Evolutionary conservation across 2,797 vertebrate genomes (phyloP).

Genomic region (Gymnoscopelus braueri): DNA sequence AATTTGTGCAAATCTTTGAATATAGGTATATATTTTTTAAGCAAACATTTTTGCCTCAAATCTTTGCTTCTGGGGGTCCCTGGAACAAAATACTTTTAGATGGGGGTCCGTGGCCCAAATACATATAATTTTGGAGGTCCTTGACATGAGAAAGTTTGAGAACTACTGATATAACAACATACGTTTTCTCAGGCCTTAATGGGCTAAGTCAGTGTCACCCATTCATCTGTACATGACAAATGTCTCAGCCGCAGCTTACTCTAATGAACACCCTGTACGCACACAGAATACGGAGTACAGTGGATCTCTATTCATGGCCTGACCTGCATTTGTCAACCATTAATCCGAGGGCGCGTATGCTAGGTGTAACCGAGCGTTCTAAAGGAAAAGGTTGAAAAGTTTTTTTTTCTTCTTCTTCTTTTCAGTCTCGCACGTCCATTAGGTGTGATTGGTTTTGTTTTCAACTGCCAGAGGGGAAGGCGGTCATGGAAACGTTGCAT

Average conservation of each 20-base stretch:
- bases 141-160: too few relatives aligned
- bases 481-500: constrained; percentile 73
- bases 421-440: constrained; percentile 44
- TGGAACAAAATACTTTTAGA: too few relatives aligned
- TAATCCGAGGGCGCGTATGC: background rate
- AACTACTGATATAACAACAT: too few relatives aligned
- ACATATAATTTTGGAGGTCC: too few relatives aligned
- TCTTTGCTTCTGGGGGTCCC: too few relatives aligned
- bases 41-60: too few relatives aligned
- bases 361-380: background rate
- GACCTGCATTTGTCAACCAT: background rate
- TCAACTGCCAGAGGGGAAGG: constrained; percentile 54
- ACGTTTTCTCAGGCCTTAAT: too few relatives aligned
- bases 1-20: too few relatives aligned
- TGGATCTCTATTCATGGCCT: background rate
- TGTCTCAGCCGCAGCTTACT: background rate
- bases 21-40: too few relatives aligned
- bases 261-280: background rate
- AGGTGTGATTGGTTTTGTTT: constrained; percentile 67
- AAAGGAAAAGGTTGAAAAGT: constrained; percentile 10
- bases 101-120: too few relatives aligned
- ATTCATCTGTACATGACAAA: background rate
- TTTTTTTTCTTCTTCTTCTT: constrained; percentile 47
- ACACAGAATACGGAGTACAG: background rate
- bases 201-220: too few relatives aligned